A percentile compares a stretch with the other conserved stretches of the same genome.
phyloP scores from a whole-genome alignment of 2,113 vertebrate species.

The Coptodon bakossiorum region DNA sequence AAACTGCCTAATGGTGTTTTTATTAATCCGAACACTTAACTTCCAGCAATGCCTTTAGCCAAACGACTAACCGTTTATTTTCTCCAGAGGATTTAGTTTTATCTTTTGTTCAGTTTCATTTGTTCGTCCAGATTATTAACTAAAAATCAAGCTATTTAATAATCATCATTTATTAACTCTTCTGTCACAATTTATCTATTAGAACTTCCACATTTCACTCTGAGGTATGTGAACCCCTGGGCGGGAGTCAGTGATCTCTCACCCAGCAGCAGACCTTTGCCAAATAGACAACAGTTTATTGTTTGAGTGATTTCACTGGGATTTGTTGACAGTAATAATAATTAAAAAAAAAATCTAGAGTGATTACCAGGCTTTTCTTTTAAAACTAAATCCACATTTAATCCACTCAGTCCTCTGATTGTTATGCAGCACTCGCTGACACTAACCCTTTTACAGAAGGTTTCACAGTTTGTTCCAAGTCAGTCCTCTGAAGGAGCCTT shows the following conservation, averaged over 20 bases:
- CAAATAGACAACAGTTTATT: background rate
- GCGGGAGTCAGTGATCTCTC: background rate
- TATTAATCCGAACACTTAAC: background rate
- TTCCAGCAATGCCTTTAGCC: background rate
- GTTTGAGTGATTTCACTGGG: background rate
- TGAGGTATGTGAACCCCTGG: background rate
- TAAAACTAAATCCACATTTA: background rate
- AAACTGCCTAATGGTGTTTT: background rate
- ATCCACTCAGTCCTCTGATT: background rate
- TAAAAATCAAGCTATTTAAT: background rate
- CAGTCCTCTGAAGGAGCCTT: background rate
- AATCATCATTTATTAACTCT: background rate
- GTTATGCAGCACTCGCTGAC: background rate
- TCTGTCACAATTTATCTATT: background rate
- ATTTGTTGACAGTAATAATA: background rate
- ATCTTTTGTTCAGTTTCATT: background rate
- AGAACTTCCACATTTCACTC: background rate
- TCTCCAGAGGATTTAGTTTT: background rate
- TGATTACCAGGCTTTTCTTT: background rate
- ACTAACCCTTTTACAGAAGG: background rate
- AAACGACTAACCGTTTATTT: background rate
- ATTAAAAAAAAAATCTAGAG: background rate
- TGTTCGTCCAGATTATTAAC: background rate
- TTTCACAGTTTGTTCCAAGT: constrained; percentile 17
- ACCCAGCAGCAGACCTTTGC: background rate